phyloP scores from a whole-genome alignment of 2,888 invertebrate species.

The Drosophila neutralis region DNA sequence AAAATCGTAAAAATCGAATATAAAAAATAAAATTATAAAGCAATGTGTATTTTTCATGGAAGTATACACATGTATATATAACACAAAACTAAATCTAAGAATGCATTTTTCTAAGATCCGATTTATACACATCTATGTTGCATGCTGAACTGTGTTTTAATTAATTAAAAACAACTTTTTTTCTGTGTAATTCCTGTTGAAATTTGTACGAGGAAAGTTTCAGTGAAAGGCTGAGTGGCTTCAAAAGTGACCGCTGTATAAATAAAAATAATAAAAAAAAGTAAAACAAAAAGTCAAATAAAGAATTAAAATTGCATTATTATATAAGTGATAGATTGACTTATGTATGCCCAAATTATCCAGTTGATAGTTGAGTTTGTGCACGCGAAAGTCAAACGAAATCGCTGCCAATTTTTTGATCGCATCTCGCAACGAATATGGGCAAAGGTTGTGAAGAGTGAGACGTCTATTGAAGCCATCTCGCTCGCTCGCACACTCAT shows the following conservation, averaged over 20 bases:
- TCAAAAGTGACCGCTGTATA: background rate
- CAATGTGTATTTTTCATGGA: background rate
- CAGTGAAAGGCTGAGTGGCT: background rate
- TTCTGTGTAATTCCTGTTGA: constrained; percentile 9
- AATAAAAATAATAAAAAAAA: too few species aligned
- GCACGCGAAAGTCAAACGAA: background rate
- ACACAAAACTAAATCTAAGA: background rate
- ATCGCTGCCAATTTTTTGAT: background rate
- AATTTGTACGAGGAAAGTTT: constrained; percentile 10
- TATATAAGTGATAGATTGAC: background rate
- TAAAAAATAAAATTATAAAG: background rate
- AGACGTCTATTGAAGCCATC: background rate
- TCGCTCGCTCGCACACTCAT: constrained; percentile 38
- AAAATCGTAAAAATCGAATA: background rate
- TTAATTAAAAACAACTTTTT: background rate
- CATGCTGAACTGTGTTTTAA: background rate
- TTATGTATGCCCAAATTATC: background rate
- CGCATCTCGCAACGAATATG: constrained; percentile 11
- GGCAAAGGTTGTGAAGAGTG: background rate
- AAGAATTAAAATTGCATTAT: background rate
- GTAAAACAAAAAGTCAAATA: too few species aligned
- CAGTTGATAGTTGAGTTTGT: background rate
- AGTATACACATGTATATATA: background rate
- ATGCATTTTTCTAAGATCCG: background rate
- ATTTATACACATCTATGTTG: constrained; percentile 8